Evolutionary conservation across 2,113 vertebrate genomes (phyloP), one percentile per base, ranked within the genome.

Genomic region (Centropristis striata): DNA sequence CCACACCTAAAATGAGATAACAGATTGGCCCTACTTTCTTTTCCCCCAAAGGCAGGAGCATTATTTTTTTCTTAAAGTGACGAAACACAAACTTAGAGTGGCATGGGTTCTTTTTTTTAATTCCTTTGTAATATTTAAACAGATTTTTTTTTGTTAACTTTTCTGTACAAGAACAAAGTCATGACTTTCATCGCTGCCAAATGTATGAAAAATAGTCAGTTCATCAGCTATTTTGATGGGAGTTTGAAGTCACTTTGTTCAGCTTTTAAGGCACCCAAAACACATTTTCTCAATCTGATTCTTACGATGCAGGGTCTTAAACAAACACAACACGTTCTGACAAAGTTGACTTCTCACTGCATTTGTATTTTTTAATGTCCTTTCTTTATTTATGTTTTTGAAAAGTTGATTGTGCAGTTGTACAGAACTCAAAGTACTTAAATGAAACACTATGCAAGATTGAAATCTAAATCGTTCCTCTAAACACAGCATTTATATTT

Each of bases 1-100:
- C 28, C 36, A 59, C 36, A 36, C 59, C 46, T 68, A 28, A 81
- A 74, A 75, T 58, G 10, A 81, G 72, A 81, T 61, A 54, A 78
- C 41, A 67, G 55, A 68, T 69, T 42, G 32, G 5, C n/a, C 61
- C 39, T 60, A 11, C 23, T 18, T 50, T n/a, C n/a, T n/a, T n/a
- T n/a, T n/a, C n/a, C 32, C 32, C 18, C 18, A 27, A 27, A 21
- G 15, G 13, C 42, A 15, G 20, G 0, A 27, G n/a, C 4, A 36
- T 44, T 37, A 15, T 14, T n/a, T n/a, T n/a, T n/a, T n/a, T n/a
- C n/a, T n/a, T 37, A 67, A 18, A 51, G 14, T 20, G 21, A 60
- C 28, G 27, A 32, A 49, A 63, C 1, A 60, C n/a, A 55, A 28
- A 41, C 2, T 27, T 28, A 0, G 4, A 10, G 13, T 15, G 39